Evolutionary conservation across 2,113 vertebrate genomes (phyloP).

Genomic region (Nesospiza acunhae): DNA sequence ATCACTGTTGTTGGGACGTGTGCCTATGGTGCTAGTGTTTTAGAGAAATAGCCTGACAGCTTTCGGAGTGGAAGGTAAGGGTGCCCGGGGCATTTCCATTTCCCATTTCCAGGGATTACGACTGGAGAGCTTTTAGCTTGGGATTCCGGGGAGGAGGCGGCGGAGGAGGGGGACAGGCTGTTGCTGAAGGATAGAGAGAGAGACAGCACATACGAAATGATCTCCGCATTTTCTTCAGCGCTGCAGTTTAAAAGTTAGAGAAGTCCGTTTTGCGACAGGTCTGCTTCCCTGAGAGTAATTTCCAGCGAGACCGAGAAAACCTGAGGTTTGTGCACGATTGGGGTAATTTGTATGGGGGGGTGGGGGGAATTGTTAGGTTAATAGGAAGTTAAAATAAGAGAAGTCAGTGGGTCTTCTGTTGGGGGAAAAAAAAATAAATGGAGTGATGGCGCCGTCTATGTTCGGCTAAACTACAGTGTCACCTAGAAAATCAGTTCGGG

Average conservation of each 20-base stretch:
- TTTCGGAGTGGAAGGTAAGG: constrained; percentile 98
- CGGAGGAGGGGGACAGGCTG: constrained; percentile 49
- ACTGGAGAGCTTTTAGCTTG: not conserved
- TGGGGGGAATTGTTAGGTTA: constrained; percentile 60
- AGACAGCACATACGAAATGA: not conserved
- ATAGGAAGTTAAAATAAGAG: constrained; percentile 80
- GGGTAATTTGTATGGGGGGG: constrained; percentile 40
- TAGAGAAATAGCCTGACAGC: constrained; percentile 94
- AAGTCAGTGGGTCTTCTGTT: constrained; percentile 69
- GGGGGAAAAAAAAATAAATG: constrained; percentile 70
- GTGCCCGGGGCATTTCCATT: constrained; percentile 34
- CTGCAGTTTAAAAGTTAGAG: constrained; percentile 77
- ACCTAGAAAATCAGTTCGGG: constrained; percentile 74
- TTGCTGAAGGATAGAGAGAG: constrained; percentile 49
- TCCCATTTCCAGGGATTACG: constrained; percentile 46
- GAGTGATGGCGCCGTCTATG: constrained; percentile 87
- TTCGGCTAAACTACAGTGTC: constrained; percentile 77
- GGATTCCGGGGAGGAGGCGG: constrained; percentile 60
- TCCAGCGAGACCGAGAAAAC: constrained; percentile 41
- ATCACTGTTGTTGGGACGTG: constrained; percentile 78
- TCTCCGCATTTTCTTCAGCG: constrained; percentile 63
- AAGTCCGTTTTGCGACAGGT: constrained; percentile 62
- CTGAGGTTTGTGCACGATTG: constrained; percentile 46
- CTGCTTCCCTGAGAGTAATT: constrained; percentile 23
- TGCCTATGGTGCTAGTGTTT: constrained; percentile 87